Evolutionary conservation across 1,140 invertebrate species (phyloP).

Genomic region (Trichonephila clavipes): DNA sequence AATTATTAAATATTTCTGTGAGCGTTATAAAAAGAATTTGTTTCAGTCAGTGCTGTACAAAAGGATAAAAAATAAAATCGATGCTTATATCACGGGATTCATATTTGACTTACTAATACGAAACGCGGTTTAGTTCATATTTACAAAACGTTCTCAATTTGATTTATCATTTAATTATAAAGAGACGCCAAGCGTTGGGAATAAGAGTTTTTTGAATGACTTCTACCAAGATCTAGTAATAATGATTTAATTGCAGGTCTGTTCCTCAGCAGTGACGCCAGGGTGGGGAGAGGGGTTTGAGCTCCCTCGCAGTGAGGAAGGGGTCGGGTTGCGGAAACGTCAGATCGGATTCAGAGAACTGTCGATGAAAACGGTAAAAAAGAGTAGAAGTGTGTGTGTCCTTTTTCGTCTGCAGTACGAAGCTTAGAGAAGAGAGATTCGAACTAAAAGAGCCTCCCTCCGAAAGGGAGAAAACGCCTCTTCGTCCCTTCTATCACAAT

Average conservation of each 20-base stretch:
- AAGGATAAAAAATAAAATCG: no score
- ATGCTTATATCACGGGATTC: no score
- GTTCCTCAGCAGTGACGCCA: not conserved
- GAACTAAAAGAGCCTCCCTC: not conserved
- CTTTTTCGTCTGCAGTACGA: constrained; percentile 2
- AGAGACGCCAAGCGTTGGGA: not conserved
- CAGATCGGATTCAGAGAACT: constrained; percentile 1
- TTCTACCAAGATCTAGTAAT: not conserved
- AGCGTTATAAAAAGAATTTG: no score
- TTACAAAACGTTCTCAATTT: not conserved
- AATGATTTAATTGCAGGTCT: not conserved
- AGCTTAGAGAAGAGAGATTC: not conserved
- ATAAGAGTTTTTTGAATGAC: not conserved
- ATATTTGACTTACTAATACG: no score
- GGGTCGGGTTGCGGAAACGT: not conserved
- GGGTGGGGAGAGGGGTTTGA: not conserved
- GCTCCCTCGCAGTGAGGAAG: not conserved
- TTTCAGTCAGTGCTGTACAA: no score
- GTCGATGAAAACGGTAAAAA: constrained; percentile 34
- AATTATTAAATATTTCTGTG: no score
- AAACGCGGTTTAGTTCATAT: not conserved
- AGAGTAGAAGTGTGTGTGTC: not conserved
- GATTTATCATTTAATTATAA: not conserved
- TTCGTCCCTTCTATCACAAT: constrained; percentile 15
- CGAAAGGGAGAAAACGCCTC: not conserved